A percentile compares a stretch with the other conserved stretches of the same genome.
These are phyloP conservation scores for Lysiphlebus fabarum DNA, from an alignment of 1,140 invertebrate genomes.

Conservation along the genomic window DNA sequence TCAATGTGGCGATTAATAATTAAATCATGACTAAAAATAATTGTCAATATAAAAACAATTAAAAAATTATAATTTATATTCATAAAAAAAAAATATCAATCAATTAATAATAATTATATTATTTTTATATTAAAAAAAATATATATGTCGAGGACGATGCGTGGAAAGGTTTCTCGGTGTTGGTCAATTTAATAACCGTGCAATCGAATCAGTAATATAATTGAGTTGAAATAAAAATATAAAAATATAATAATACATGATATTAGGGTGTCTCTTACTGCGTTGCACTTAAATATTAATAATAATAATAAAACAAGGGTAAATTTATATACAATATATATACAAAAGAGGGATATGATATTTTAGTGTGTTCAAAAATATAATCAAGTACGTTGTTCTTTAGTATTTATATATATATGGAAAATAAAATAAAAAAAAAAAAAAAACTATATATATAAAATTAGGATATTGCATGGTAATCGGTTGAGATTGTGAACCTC, in stretches of 20 bases:
- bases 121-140: neutral
- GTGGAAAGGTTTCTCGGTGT: constrained; percentile 3
- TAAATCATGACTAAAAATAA: neutral
- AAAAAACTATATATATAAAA: constrained; percentile 3
- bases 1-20: constrained; percentile 13
- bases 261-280: neutral
- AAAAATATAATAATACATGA: neutral
- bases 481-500: constrained; percentile 38
- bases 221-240: constrained; percentile 2
- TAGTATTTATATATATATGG: too few species aligned
- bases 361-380: too few species aligned
- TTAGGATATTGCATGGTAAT: neutral
- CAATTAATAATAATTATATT: neutral
- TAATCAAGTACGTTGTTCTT: neutral
- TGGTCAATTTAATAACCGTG: constrained; percentile 3
- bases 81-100: too few species aligned
- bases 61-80: neutral
- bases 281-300: too few species aligned
- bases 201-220: constrained; percentile 11
- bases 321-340: too few species aligned
- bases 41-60: neutral
- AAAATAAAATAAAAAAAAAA: neutral
- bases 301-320: too few species aligned
- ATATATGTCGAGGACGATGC: constrained; percentile 17
- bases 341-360: too few species aligned